Percentiles rank a stretch among this genome's conserved stretches.
Conservation (phyloP, 2,888 invertebrate species). For the Antheraea assamensis region DNA sequence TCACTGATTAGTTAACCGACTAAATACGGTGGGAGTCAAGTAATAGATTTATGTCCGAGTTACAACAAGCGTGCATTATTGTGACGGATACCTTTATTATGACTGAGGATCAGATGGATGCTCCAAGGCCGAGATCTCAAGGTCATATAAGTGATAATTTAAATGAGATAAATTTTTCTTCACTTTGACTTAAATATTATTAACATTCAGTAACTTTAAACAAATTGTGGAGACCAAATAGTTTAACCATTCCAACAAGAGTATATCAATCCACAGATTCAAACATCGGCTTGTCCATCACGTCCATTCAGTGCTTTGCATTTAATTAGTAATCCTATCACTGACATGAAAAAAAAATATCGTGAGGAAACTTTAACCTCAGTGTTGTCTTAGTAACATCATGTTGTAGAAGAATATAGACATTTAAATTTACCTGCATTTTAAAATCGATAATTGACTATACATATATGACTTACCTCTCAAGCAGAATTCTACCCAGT, state of each 20-base stretch:
- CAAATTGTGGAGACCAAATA: not conserved
- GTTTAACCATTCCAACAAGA: not conserved
- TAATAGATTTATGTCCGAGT: conserved; percentile 1
- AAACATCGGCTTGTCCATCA: not conserved
- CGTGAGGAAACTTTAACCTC: not conserved
- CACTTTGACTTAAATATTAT: not conserved
- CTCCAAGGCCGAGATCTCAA: not conserved
- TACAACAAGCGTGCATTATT: conserved; percentile 1
- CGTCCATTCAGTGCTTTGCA: not conserved
- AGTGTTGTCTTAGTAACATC: not conserved
- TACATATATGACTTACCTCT: too few species aligned
- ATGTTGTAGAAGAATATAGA: not conserved
- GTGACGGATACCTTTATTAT: not conserved
- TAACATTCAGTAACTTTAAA: not conserved
- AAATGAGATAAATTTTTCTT: not conserved
- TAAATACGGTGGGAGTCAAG: conserved; percentile 23
- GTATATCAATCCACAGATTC: not conserved
- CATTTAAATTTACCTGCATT: not conserved
- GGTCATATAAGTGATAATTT: not conserved
- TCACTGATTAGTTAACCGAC: conserved; percentile 40
- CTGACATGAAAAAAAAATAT: not conserved
- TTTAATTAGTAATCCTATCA: not conserved
- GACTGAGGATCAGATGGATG: not conserved
- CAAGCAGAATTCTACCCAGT: not conserved
- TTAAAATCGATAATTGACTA: not conserved